Evolutionary conservation across 2,113 vertebrate genomes (phyloP).

Genomic region (Python bivittatus): DNA sequence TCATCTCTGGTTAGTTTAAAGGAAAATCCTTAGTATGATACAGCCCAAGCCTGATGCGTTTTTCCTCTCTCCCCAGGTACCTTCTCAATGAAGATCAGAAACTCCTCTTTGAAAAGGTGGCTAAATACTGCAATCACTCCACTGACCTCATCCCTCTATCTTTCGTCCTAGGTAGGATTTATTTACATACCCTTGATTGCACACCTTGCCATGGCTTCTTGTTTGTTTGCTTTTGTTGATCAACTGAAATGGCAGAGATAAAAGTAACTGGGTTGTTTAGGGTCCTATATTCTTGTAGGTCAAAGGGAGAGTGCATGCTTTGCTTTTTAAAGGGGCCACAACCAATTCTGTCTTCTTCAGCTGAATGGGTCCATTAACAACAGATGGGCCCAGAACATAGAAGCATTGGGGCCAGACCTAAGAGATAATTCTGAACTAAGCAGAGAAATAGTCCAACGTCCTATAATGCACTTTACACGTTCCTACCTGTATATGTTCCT

Average conservation of each 20-base stretch:
- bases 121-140: constrained; percentile 83
- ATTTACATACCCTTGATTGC: background rate
- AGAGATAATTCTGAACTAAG: background rate
- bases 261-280: background rate
- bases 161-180: constrained; percentile 81
- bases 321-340: background rate
- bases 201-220: background rate
- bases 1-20: background rate
- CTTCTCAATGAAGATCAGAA: constrained; percentile 78
- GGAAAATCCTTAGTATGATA: background rate
- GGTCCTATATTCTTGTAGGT: background rate
- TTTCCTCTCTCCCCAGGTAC: constrained; percentile 64
- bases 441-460: background rate
- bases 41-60: background rate
- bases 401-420: background rate
- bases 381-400: background rate
- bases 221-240: background rate
- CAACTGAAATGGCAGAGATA: background rate
- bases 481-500: background rate
- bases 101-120: constrained; percentile 77
- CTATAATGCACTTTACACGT: background rate
- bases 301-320: background rate
- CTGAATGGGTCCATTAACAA: too few species aligned
- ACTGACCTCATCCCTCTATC: constrained; percentile 85
- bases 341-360: background rate